Evolutionary conservation across 2,113 vertebrate species (phyloP).

Genomic region (Callospermophilus lateralis): DNA sequence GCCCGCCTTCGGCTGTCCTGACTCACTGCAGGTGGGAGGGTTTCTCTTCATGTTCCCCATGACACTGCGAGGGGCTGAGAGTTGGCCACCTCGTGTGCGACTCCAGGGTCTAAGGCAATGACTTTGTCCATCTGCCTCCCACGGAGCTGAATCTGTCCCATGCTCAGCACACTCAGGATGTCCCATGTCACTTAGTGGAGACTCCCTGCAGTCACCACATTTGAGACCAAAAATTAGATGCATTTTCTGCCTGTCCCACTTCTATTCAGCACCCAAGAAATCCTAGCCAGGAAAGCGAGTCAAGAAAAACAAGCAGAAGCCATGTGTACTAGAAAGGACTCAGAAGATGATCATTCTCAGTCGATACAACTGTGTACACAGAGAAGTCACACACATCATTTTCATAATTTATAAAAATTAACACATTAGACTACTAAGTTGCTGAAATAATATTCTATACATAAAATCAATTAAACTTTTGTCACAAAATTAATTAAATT

Average conservation of each 20-base stretch:
- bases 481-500: neutral
- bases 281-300: neutral
- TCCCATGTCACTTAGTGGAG: neutral
- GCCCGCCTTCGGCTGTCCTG: no score
- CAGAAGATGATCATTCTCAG: neutral
- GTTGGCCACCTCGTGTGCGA: neutral
- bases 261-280: neutral
- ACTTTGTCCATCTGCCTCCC: neutral
- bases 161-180: neutral
- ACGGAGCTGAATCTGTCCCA: no score
- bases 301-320: neutral
- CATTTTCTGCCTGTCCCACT: neutral
- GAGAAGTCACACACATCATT: neutral
- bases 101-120: neutral
- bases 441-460: neutral
- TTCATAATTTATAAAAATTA: neutral
- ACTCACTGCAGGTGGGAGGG: accelerated
- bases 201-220: neutral
- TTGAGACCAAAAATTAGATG: neutral
- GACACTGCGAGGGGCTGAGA: neutral
- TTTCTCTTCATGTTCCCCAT: no score
- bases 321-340: neutral
- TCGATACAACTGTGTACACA: neutral
- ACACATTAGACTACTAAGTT: neutral
- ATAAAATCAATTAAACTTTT: neutral